Evolutionary conservation across 2,113 vertebrate species (phyloP).

Genomic region (Dasyurus viverrinus): DNA sequence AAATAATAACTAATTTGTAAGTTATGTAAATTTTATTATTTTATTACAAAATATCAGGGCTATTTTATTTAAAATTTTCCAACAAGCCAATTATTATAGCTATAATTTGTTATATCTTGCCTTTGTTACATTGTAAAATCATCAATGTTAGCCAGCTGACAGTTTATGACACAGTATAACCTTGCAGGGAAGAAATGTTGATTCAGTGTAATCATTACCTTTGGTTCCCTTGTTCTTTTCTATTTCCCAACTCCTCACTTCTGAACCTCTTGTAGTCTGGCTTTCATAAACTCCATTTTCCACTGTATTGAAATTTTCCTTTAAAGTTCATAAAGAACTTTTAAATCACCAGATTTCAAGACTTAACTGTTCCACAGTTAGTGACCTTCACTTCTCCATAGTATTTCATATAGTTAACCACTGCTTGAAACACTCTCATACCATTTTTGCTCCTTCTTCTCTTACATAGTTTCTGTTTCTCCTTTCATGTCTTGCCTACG

Average conservation of each 20-base stretch:
- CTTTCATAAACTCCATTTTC: background rate
- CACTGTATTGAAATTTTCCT: background rate
- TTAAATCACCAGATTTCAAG: background rate
- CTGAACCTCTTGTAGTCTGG: background rate
- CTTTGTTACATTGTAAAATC: slow-evolving; percentile 29
- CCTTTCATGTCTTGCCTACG: background rate
- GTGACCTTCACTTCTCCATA: too few species aligned
- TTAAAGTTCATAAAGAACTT: background rate
- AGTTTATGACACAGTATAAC: slow-evolving; percentile 33
- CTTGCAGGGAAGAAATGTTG: slow-evolving; percentile 17
- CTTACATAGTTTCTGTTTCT: background rate
- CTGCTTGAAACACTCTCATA: background rate
- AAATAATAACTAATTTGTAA: background rate
- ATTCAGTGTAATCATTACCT: slow-evolving; percentile 31
- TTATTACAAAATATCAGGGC: slow-evolving; percentile 4
- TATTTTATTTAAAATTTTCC: background rate
- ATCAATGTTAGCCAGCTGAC: background rate
- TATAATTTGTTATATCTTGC: slow-evolving; percentile 27
- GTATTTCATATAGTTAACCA: background rate
- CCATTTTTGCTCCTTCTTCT: background rate
- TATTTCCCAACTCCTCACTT: background rate
- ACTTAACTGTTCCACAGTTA: too few species aligned
- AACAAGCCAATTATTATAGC: slow-evolving; percentile 5
- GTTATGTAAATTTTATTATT: slow-evolving; percentile 11
- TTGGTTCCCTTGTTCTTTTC: slow-evolving; percentile 16